Conservation (phyloP, 2,888 invertebrate genomes). For the Drosophila anomalipes region DNA sequence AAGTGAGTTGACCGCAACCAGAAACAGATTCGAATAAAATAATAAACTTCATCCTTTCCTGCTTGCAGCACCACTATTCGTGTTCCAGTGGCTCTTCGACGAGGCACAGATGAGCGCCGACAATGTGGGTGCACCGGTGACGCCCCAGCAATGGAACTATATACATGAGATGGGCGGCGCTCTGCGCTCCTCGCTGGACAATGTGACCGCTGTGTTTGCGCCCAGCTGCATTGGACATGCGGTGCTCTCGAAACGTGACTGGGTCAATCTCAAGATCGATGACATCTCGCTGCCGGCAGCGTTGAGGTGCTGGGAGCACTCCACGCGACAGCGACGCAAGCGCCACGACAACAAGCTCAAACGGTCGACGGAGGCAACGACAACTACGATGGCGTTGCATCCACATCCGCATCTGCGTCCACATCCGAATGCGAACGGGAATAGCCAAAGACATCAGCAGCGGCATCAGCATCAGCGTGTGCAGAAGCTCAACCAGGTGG, state of each 20-base stretch:
- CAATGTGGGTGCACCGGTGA: constrained; percentile 95
- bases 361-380: constrained; percentile 81
- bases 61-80: constrained; percentile 91
- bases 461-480: constrained; percentile 70
- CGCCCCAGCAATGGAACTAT: constrained; percentile 96
- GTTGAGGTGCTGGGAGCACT: constrained; percentile 94
- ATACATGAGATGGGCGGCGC: constrained; percentile 96
- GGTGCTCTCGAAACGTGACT: constrained; percentile 93
- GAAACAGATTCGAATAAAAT: neutral
- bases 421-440: constrained; percentile 58
- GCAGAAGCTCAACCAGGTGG: constrained; percentile 67
- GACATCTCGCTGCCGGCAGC: constrained; percentile 94
- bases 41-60: constrained; percentile 74
- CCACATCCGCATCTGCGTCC: constrained; percentile 46
- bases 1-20: constrained; percentile 86
- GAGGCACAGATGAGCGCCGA: constrained; percentile 97
- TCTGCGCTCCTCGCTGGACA: constrained; percentile 91
- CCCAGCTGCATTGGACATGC: constrained; percentile 97
- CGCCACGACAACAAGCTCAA: constrained; percentile 78
- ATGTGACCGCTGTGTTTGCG: constrained; percentile 95
- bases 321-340: constrained; percentile 83
- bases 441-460: constrained; percentile 72
- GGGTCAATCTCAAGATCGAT: constrained; percentile 94
- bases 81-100: constrained; percentile 98
- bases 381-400: constrained; percentile 29